A percentile compares a stretch with the other conserved stretches of the same genome.
phyloP scores from a whole-genome alignment of 1,140 invertebrate species.

The Euwallacea fornicatus region DNA sequence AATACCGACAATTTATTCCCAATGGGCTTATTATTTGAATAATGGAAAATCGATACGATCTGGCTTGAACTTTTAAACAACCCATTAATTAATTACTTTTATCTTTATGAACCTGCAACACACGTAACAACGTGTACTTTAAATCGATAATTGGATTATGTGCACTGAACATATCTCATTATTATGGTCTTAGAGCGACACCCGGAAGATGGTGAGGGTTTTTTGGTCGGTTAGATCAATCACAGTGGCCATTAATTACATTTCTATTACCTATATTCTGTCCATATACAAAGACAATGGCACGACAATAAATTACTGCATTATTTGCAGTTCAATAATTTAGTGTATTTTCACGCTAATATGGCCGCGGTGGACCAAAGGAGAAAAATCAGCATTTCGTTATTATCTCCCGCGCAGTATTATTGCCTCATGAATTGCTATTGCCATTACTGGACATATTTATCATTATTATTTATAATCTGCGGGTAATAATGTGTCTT shows the following conservation, averaged over 20 bases:
- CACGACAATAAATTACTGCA: slow-evolving; percentile 19
- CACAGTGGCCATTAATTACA: background rate
- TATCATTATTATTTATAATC: slow-evolving; percentile 30
- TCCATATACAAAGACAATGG: slow-evolving; percentile 15
- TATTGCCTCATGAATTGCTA: slow-evolving; percentile 8
- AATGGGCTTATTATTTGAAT: slow-evolving; percentile 11
- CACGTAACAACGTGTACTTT: background rate
- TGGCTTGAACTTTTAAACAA: slow-evolving; percentile 6
- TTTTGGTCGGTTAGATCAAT: no score
- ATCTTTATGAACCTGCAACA: background rate
- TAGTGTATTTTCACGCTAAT: slow-evolving; percentile 28
- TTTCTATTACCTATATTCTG: background rate
- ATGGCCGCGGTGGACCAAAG: slow-evolving; percentile 25
- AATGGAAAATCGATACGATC: slow-evolving; percentile 11
- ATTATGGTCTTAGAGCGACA: no score
- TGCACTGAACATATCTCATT: no score
- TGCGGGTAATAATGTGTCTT: background rate
- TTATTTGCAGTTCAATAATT: slow-evolving; percentile 22
- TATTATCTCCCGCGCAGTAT: slow-evolving; percentile 21
- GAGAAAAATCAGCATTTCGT: slow-evolving; percentile 21
- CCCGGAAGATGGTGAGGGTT: no score
- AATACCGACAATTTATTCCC: slow-evolving; percentile 7
- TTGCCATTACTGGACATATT: slow-evolving; percentile 24
- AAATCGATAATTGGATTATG: background rate
- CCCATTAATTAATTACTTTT: slow-evolving; percentile 10